Evolutionary conservation across 2,797 vertebrate genomes (phyloP), one percentile per base, ranked within the genome.

Genomic region (Pelobates cultripes): DNA sequence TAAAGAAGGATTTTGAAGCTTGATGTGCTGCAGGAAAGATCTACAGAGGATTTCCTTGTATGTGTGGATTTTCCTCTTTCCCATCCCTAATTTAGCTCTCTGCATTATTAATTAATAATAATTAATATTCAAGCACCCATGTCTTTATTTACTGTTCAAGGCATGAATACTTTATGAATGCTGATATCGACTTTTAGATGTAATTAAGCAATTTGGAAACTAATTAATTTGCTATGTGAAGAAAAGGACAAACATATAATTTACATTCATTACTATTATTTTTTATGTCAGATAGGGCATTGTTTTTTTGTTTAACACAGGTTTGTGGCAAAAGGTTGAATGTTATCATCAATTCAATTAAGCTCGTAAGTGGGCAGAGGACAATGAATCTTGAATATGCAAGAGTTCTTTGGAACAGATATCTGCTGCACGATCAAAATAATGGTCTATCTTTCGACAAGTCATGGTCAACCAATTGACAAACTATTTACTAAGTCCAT

Each of bases 121-220:
- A 97, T 97, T 97, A 97, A 97, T 98, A 97, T 97, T 97, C 95
- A 97, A 95, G 89, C 90, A 90, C 91, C 88, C 88, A 78, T 92
- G 89, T 93, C 96, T 96, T 96, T 94, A 95, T 93, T 96, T 95
- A 95, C 94, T 95, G 95, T 95, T 95, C 92, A 84, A 88, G 93
- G 92, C 95, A 97, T 97, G 91, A 97, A 98, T 98, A 96, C 92
- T 98, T 97, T 94, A 99, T 95, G 94, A 90, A 91, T 84, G 82
- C 90, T 90, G 93, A 94, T 92, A 91, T 92, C 93, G 95, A 94
- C 94, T 94, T 96, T 94, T 96, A 95, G 93, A 93, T 94, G 95
- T 95, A 96, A 97, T 97, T 96, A 96, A 95, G 95, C 93, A 94
- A 96, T 96, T 97, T 96, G 95, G 92, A 95, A 84, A 91, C 90